Base-by-base conservation (phyloP, 2,797 vertebrate species). In the Gobionotothen gibberifrons region DNA sequence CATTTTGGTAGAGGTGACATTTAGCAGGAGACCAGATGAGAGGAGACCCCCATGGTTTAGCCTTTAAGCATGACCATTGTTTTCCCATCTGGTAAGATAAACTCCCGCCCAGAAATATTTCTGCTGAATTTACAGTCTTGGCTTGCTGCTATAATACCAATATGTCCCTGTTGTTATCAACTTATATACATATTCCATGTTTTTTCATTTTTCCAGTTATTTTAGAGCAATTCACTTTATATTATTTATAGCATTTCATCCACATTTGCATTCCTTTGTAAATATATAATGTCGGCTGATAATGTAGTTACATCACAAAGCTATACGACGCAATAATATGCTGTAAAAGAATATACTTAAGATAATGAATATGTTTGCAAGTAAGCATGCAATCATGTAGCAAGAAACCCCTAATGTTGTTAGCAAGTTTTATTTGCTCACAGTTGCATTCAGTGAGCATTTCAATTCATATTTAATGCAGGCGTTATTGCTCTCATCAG, bases 1-100 rank as follows among this genome's bases (percentile, higher is more conserved):
- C 58, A 49, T 87, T 85, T 79, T 65, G 69, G 74, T 84, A 87
- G 87, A 92, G 92, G 93, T 94, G 94, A 94, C 93, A 92, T 94
- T 94, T 92, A 94, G 93, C 88, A 69, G 91, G 92, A 67, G 73
- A 81, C 76, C 86, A 87, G 87, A 90, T 88, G 87, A 90, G 88
- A 86, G 74, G 75, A 57, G 76, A 80, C 87, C 91, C 88, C 86
- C 72, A 54, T 39, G 55, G 87, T 65, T 92, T 84, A 89, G 83
- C 87, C 91, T 90, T 91, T 93, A 81, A 89, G 83, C 87, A 76
- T 73, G 69, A 81, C 85, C 68, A 89, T 91, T 90, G 83, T 92
- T 87, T 89, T 73, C 82, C 89, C 91, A 93, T 93, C 94, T 94
- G 93, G 54, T 90, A 56, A 79, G 83, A 74, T 83, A 79, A 89